Evolutionary conservation across 1,140 invertebrate species (phyloP), one percentile per base, ranked within the genome.

Genomic region (Calephelis virginiensis): DNA sequence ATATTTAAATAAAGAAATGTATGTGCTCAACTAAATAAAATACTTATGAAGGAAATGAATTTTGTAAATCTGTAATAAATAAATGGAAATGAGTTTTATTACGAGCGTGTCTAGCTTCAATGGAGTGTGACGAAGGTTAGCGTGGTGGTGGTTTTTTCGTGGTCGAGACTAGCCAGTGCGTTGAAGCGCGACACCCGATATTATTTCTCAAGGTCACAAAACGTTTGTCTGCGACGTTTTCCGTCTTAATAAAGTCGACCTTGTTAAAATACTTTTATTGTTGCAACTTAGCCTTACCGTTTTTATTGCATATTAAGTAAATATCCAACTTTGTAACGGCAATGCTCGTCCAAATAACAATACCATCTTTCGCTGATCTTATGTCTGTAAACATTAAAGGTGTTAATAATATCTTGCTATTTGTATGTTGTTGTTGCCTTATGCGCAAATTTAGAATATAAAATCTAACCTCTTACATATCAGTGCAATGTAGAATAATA

Each of bases 221-320:
- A 64, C 62, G 69, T 69, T 70, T 74, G 75, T 75, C 78, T 75
- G 70, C 64, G 69, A 67, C 71, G 73, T 75, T 82, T 84, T 84
- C 78, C 78, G 80, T 71, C 72, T 76, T 76, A 80, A 64, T 79
- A 77, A 75, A 80, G 70, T 47, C 75, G 79, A 72, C 81, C 81
- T 83, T 83, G 81, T 64, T 67, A 73, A 67, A 70, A 69, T 66
- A 75, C 64, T 85, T 86, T 86, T 86, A 83, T 78, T 72, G 71
- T 71, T 66, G 66, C 66, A 59, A 68, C 68, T 73, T 50, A 74
- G 70, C 68, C 59, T 38, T 38, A 49, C 10, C 9, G 40, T 45
- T 45, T 14, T 62, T 10, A 62, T 47, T 47, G 61, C 46, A 28
- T n/a, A 1, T n/a, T 53, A 47, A n/a, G 14, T 43, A 2, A 28